Base-by-base conservation (phyloP, 2,797 vertebrate species). In the Trachops cirrhosus region DNA sequence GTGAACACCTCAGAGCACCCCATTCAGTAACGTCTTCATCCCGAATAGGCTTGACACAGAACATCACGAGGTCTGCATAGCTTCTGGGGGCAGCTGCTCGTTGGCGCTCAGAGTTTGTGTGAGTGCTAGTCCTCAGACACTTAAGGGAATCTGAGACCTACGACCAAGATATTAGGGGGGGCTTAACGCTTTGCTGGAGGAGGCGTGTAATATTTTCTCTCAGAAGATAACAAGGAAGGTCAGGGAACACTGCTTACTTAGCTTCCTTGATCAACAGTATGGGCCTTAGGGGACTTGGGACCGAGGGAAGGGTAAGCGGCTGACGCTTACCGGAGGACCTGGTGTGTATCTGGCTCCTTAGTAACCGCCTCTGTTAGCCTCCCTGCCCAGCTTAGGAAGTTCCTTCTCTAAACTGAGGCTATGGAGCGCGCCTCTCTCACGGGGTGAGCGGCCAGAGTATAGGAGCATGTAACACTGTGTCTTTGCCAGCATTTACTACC, bases 1-100 rank as follows among this genome's bases (percentile, higher is more conserved):
- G 9, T 93, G 96, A 93, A 64, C 82, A 95, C 84, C 96, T 78
- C 67, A 80, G 46, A 94, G 70, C 48, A 46, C 68, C 67, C 89
- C 34, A 9, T 57, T 89, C 21, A 87, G 80, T 48, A 50, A 92
- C 59, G 26, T 85, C 34, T 91, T 86, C 91, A 54, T 91, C 57
- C 37, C 41, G 14, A 64, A 67, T 46, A 37, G 74, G 9, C 77
- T 92, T 79, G 48, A 89, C 95, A 83, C 6, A 75, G 70, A 80
- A 80, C 54, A 71, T 57, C 54, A 0, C 2, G 10, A 48, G n/a
- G 37, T 59, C 50, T 83, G 6, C 24, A 0, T 19, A 67, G 18
- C 71, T 57, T 7, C 37, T 34, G 5, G 41, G 41, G n/a, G 3
- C 41, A 48, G 83, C 50, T 77, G 1, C 21, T 44, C 34, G 16